phyloP scores from a whole-genome alignment of 2,888 invertebrate species.

The Melitaea athalia region DNA sequence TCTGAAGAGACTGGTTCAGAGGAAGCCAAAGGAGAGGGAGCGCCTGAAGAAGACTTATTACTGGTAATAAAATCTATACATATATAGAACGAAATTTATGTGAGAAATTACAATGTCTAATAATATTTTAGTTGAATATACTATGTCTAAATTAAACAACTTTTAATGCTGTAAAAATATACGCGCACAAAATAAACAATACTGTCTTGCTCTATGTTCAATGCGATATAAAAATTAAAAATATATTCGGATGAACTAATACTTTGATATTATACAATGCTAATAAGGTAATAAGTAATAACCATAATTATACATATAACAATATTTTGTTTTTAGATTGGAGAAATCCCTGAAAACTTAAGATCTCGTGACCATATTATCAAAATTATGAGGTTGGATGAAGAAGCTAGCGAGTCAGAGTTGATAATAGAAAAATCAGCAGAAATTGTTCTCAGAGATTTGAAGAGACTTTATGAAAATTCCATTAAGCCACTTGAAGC shows the following conservation, averaged over 20 bases:
- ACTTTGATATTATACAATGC: too few relatives aligned
- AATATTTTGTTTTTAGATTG: slow-evolving; percentile 78
- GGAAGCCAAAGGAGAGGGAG: slow-evolving; percentile 69
- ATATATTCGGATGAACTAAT: too few relatives aligned
- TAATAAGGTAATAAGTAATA: too few relatives aligned
- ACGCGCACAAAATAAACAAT: too few relatives aligned
- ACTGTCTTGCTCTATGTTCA: too few relatives aligned
- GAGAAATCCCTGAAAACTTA: slow-evolving; percentile 88
- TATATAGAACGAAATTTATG: too few relatives aligned
- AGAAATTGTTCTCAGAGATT: slow-evolving; percentile 89
- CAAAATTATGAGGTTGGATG: slow-evolving; percentile 90
- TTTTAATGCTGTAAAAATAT: too few relatives aligned
- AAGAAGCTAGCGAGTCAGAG: slow-evolving; percentile 87
- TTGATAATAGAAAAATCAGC: slow-evolving; percentile 87
- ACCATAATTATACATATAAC: neutral
- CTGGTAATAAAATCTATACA: slow-evolving; percentile 66
- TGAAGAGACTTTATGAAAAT: slow-evolving; percentile 92
- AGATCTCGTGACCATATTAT: slow-evolving; percentile 91
- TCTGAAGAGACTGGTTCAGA: slow-evolving; percentile 57
- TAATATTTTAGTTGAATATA: too few relatives aligned
- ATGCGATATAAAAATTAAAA: too few relatives aligned
- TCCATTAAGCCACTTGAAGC: slow-evolving; percentile 95
- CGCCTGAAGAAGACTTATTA: slow-evolving; percentile 85
- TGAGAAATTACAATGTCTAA: too few relatives aligned
- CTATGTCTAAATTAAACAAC: too few relatives aligned